phyloP scores from a whole-genome alignment of 2,888 invertebrate species.

The Melitaea athalia region DNA sequence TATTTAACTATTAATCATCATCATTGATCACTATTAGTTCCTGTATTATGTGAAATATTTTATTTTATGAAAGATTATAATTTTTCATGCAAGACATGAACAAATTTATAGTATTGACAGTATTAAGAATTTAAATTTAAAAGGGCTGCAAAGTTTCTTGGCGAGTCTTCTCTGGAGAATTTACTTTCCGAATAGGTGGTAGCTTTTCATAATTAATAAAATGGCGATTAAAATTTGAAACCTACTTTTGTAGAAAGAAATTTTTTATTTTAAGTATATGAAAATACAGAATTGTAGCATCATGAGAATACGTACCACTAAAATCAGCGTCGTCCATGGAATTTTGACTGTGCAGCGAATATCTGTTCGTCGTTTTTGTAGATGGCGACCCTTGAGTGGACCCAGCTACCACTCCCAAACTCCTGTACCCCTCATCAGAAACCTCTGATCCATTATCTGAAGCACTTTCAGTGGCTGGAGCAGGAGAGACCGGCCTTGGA shows the following conservation, averaged over 20 bases:
- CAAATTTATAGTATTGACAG: no score
- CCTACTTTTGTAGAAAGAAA: no score
- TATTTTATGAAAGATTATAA: neutral
- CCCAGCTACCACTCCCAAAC: conserved; percentile 85
- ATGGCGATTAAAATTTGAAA: no score
- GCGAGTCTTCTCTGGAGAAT: no score
- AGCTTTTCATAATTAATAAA: no score
- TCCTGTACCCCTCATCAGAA: conserved; percentile 92
- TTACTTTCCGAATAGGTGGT: no score
- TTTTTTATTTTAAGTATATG: neutral
- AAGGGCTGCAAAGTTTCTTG: no score
- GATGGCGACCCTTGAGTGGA: conserved; percentile 76
- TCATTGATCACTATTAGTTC: neutral
- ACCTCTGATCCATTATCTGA: conserved; percentile 92
- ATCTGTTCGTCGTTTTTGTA: conserved; percentile 82
- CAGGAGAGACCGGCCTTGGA: conserved; percentile 80
- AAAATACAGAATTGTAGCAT: neutral
- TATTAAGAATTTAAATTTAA: no score
- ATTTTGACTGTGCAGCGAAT: conserved; percentile 87
- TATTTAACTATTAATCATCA: neutral
- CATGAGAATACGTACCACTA: conserved; percentile 77
- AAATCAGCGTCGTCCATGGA: conserved; percentile 88
- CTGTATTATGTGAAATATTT: neutral
- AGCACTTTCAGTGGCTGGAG: conserved; percentile 82
- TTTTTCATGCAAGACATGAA: no score